Evolutionary conservation across 2,888 invertebrate genomes (phyloP).

Genomic region (Danaus chrysippus): DNA sequence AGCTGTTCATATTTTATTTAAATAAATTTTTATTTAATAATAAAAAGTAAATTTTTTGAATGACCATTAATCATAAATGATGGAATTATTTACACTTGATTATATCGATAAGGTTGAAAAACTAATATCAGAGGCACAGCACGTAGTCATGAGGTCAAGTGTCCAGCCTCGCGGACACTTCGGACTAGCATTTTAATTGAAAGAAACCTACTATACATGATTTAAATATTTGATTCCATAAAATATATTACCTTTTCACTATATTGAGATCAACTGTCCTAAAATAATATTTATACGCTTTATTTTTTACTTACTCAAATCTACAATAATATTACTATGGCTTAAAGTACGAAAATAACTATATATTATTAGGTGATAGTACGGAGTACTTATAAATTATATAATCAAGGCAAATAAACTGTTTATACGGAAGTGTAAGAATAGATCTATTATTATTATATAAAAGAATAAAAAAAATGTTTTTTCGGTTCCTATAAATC

Average conservation of each 20-base stretch:
- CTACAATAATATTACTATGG: too few species aligned
- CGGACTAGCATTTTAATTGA: constrained; percentile 37
- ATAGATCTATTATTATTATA: neutral
- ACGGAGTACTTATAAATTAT: neutral
- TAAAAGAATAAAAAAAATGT: neutral
- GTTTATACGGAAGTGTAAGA: neutral
- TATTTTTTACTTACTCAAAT: too few species aligned
- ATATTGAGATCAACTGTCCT: neutral
- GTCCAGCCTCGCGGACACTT: constrained; percentile 47
- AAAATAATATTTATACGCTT: too few species aligned
- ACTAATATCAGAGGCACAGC: constrained; percentile 38
- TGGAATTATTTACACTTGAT: neutral
- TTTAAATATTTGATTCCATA: neutral
- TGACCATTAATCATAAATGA: neutral
- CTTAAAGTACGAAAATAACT: too few species aligned
- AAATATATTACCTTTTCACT: neutral
- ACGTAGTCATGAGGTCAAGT: constrained; percentile 54
- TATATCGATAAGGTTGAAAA: neutral
- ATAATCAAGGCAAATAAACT: neutral
- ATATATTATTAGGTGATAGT: too few species aligned
- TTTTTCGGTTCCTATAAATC: constrained; percentile 4
- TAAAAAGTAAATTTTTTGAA: neutral
- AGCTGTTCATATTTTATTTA: neutral
- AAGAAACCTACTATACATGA: constrained; percentile 30
- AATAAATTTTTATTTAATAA: neutral